These are phyloP conservation scores for Copidosoma floridanum DNA, from an alignment of 1,140 invertebrate genomes.

Conservation along the genomic window DNA sequence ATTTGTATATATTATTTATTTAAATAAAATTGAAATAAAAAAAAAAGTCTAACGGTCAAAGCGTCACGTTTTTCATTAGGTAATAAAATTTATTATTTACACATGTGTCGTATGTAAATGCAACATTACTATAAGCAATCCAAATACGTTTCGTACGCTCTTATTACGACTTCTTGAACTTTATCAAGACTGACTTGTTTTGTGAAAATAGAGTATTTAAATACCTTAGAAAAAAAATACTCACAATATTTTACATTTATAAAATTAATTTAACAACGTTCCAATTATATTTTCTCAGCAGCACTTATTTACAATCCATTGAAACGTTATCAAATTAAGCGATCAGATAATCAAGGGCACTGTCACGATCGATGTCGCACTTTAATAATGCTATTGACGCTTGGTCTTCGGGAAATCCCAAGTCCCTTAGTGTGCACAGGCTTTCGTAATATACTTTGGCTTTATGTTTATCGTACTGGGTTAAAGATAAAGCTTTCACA, in stretches of 20 bases:
- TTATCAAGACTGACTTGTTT: neutral
- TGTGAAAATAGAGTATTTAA: constrained; percentile 18
- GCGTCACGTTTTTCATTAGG: neutral
- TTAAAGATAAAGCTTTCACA: constrained; percentile 56
- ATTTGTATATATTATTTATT: constrained; percentile 7
- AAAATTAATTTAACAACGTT: constrained; percentile 21
- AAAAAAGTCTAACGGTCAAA: too few relatives aligned
- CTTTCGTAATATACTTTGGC: constrained; percentile 58
- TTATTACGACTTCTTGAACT: constrained; percentile 6
- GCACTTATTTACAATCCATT: constrained; percentile 27
- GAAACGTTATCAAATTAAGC: constrained; percentile 57
- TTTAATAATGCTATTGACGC: constrained; percentile 73
- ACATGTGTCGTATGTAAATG: constrained; percentile 31
- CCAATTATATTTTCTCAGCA: constrained; percentile 20
- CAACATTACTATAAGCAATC: constrained; percentile 23
- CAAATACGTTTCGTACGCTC: neutral
- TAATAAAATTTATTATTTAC: constrained; percentile 34
- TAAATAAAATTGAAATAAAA: too few relatives aligned
- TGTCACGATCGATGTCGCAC: constrained; percentile 80
- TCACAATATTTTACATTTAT: constrained; percentile 22
- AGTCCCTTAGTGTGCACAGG: constrained; percentile 70
- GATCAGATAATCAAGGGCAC: constrained; percentile 80
- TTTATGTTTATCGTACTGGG: constrained; percentile 54
- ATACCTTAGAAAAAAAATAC: constrained; percentile 17
- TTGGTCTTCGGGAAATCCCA: constrained; percentile 77